phyloP scores from a whole-genome alignment of 2,797 vertebrate genomes.

The Agapornis canus region DNA sequence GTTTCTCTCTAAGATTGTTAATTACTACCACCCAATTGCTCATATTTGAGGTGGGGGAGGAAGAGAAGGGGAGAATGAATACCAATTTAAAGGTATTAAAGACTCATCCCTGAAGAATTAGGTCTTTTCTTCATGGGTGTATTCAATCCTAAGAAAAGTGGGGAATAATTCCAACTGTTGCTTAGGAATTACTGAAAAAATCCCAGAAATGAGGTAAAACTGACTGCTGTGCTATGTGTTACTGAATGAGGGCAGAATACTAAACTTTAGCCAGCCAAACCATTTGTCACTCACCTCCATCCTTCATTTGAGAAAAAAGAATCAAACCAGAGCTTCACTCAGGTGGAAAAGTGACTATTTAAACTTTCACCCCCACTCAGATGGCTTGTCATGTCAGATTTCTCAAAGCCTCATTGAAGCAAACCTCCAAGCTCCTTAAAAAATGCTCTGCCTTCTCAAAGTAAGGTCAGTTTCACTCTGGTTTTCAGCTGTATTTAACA shows the following conservation, averaged over 20 bases:
- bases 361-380: neutral
- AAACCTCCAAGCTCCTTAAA: neutral
- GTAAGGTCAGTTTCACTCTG: neutral
- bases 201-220: neutral
- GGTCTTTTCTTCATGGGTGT: neutral
- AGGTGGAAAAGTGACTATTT: neutral
- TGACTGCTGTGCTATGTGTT: neutral
- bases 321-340: neutral
- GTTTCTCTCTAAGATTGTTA: constrained; percentile 61
- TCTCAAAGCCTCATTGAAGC: neutral
- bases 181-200: neutral
- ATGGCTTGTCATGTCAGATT: neutral
- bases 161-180: neutral
- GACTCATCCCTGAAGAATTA: neutral
- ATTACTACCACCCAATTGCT: constrained; percentile 71
- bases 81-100: constrained; percentile 6
- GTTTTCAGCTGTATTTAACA: neutral
- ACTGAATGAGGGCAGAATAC: neutral
- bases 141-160: neutral
- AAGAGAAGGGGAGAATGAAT: neutral
- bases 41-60: neutral
- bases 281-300: neutral
- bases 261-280: neutral
- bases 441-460: neutral
- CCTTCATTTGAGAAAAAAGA: neutral